These are phyloP conservation scores for human (Homo sapiens) DNA, from an alignment of 2,113 vertebrate species.

Conservation along the genomic window DNA sequence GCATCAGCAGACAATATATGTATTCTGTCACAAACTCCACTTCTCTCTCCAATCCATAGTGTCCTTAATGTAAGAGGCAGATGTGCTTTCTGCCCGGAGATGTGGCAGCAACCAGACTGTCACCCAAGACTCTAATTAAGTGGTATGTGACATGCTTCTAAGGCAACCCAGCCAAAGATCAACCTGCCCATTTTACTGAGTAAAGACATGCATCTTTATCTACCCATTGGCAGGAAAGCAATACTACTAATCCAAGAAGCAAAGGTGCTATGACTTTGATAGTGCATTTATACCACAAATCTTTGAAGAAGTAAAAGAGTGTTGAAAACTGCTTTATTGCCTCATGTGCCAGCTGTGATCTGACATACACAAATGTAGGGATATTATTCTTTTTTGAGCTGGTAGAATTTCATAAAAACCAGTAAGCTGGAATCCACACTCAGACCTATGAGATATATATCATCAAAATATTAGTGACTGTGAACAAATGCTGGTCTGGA, in stretches of 20 bases:
- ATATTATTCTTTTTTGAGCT: not conserved
- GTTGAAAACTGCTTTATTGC: not conserved
- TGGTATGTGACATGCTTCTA: conserved; percentile 44
- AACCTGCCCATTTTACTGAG: not conserved
- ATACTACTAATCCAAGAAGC: not conserved
- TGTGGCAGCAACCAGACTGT: not conserved
- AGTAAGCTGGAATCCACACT: not conserved
- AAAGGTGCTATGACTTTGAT: not conserved
- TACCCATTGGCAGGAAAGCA: not conserved
- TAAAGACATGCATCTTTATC: conserved; percentile 18
- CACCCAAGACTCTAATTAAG: conserved; percentile 72
- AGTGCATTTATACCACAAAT: not conserved
- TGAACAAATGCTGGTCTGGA: not conserved
- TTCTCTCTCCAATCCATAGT: conserved; percentile 70
- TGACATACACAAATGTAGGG: not conserved
- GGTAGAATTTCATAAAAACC: not conserved
- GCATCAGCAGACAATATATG: conserved; percentile 74
- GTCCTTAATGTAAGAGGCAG: conserved; percentile 68
- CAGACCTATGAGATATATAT: not conserved
- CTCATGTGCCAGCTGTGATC: too few species aligned
- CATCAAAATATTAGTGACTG: not conserved
- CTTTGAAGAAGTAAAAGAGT: not conserved
- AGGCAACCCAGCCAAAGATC: conserved; percentile 32
- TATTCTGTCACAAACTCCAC: conserved; percentile 65
- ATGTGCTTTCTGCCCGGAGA: conserved; percentile 16